phyloP scores from a whole-genome alignment of 2,113 vertebrate species.

The Pelvicachromis taeniatus region DNA sequence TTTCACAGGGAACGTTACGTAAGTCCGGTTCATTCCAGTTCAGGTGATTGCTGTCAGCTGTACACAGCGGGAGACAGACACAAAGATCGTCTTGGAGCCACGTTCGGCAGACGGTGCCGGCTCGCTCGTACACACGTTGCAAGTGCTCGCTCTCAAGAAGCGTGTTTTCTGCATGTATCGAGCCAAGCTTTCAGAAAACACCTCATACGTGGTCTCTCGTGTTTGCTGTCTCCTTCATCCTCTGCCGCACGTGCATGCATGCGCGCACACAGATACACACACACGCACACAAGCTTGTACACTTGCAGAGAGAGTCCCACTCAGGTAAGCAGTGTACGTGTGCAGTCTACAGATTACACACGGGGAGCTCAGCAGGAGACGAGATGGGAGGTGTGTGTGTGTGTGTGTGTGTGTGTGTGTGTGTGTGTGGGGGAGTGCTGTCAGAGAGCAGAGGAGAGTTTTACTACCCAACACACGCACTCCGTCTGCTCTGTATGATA shows the following conservation, averaged over 20 bases:
- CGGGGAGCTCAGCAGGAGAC: constrained; percentile 61
- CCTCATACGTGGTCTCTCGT: background rate
- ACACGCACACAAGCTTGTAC: background rate
- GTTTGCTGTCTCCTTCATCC: constrained; percentile 24
- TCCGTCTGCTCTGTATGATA: constrained; percentile 77
- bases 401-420: background rate
- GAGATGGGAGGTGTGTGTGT: constrained; percentile 8
- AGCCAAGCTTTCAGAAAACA: constrained; percentile 12
- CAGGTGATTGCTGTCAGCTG: constrained; percentile 72
- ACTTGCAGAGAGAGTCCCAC: constrained; percentile 38
- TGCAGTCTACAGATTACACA: constrained; percentile 66
- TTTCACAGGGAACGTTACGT: constrained; percentile 44
- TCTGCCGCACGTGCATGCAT: constrained; percentile 4
- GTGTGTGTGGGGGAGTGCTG: constrained; percentile 16
- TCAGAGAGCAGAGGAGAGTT: constrained; percentile 62
- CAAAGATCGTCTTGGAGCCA: constrained; percentile 45
- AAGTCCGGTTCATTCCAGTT: constrained; percentile 63
- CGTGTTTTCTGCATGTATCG: constrained; percentile 9
- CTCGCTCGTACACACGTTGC: background rate
- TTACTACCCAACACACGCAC: constrained; percentile 74
- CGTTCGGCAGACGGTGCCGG: constrained; percentile 12
- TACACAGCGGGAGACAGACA: constrained; percentile 41
- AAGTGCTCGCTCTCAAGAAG: background rate
- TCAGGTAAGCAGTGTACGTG: constrained; percentile 67
- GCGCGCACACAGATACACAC: background rate